Base-by-base conservation (phyloP, 1,140 invertebrate species). In the Samia ricini region DNA sequence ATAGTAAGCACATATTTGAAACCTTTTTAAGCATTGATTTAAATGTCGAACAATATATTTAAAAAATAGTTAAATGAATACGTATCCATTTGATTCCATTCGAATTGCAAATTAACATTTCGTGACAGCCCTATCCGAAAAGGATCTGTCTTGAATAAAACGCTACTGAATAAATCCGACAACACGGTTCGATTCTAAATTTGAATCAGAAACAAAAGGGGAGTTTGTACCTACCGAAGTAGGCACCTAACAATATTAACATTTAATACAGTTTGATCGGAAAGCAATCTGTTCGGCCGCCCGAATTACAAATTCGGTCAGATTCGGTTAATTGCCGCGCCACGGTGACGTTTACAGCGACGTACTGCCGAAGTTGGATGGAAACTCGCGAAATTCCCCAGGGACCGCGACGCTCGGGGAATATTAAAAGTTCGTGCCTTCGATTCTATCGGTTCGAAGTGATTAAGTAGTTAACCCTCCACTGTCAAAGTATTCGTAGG, bases 401-500 rank as follows among this genome's bases (percentile, higher is more conserved):
- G n/a, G 56, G 48, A 58, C 26, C 42, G 36, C 18, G 36, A 20
- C 20, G 26, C 18, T 21, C n/a, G 20, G 56, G 19, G 8, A 58
- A 58, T 58, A 48, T 58, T 58, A 58, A 58, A 58, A 58, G 19
- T 58, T 58, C 56, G 56, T 58, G 56, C 20, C 48, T 48, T 26
- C 19, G 56, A 58, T 58, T 58, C 21, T 58, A 58, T 58, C 56
- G 56, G 21, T 8, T 23, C 1, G 6, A 4, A 12, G 19, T 48
- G 56, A 58, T 58, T 58, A 48, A 58, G 22, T 15, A n/a, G 48
- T 18, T 21, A 50, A 50, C n/a, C 48, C 48, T 50, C 48, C 12
- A 50, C 18, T 7, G 48, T 50, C 18, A 18, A 19, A 21, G n/a
- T n/a, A n/a, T n/a, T n/a, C n/a, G n/a, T n/a, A n/a, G n/a, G n/a